Conservation (phyloP, 2,113 vertebrate genomes). For the Pterocles gutturalis region DNA sequence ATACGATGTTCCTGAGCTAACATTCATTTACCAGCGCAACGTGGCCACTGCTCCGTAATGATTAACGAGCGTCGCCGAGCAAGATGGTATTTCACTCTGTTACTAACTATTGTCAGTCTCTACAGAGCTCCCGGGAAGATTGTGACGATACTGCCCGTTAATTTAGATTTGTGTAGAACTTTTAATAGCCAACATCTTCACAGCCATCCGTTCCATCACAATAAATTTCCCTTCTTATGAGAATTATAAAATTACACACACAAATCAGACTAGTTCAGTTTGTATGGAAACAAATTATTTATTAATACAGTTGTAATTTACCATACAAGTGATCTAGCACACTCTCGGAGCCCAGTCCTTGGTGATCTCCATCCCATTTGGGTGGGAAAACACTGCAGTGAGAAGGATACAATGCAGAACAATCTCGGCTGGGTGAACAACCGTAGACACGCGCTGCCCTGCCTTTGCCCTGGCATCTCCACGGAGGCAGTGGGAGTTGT, state of each 20-base stretch:
- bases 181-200: background rate
- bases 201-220: background rate
- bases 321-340: background rate
- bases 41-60: rapidly evolving
- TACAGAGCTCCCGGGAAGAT: background rate
- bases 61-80: background rate
- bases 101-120: background rate
- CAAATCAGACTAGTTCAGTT: background rate
- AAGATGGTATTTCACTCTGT: background rate
- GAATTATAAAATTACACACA: rapidly evolving
- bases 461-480: background rate
- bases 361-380: background rate
- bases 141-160: background rate
- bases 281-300: background rate
- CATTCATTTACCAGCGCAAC: background rate
- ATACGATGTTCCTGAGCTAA: background rate
- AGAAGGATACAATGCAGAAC: background rate
- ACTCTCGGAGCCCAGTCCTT: background rate
- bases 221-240: background rate
- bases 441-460: background rate
- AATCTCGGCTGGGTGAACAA: background rate
- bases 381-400: background rate
- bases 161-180: background rate
- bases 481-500: conserved; percentile 2
- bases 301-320: background rate